Evolutionary conservation across 2,888 invertebrate species (phyloP), one percentile per base, ranked within the genome.

Genomic region (Stenurella melanura): DNA sequence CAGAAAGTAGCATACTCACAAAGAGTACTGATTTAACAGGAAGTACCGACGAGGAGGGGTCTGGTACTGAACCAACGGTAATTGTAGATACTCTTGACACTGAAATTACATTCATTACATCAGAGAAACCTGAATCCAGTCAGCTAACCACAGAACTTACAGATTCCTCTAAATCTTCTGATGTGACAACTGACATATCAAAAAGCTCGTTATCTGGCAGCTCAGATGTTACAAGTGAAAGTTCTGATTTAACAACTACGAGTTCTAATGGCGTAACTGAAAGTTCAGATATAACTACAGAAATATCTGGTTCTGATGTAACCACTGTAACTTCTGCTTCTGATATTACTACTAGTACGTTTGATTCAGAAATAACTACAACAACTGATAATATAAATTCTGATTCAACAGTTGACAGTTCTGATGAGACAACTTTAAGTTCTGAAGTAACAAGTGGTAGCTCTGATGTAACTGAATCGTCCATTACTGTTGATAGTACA

Each of bases 31-130:
- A 60, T 38, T 5, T 42, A 15, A 42, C 70, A 60, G 60, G n/a
- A 15, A 61, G 21, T 64, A 82, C 82, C 54, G 76, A 81, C 34
- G 80, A 76, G 57, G 84, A 83, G 74, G 84, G 83, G 10, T 85
- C 85, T 17, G 83, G 83, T 9, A 77, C 72, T 60, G 80, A 76
- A 15, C 73, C 77, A 30, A 79, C 77, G n/a, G 75, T 79, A 60
- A 64, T 77, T 38, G 78, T 71, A n/a, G 80, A 79, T 21, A 26
- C 63, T 18, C 5, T 3, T n/a, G 74, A 68, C 26, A 78, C 80
- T 56, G 78, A 76, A 7, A 84, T 84, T 80, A 82, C 81, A 57
- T 81, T 81, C 17, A 61, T 54, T 17, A 21, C 68, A 30, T 60
- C 54, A 15, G 50, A 26, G n/a, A 72, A 19, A 42, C 15, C 50